These are phyloP conservation scores for Orthosia gothica DNA, from an alignment of 2,888 invertebrate species.

Conservation along the genomic window DNA sequence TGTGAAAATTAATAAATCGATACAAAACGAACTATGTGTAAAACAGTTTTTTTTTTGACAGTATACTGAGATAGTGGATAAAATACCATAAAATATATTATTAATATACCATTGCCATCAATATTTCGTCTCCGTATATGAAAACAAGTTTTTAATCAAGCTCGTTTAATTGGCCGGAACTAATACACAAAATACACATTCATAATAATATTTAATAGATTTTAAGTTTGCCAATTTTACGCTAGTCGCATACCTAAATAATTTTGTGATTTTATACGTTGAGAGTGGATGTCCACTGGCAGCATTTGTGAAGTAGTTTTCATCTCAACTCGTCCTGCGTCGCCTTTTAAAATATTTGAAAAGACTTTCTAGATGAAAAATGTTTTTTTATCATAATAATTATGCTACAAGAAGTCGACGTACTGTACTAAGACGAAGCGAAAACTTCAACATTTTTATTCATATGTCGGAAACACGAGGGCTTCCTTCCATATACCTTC, in stretches of 20 bases:
- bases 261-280: constrained; percentile 27
- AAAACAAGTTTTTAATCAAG: constrained; percentile 62
- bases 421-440: too few species aligned
- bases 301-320: constrained; percentile 38
- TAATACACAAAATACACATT: constrained; percentile 60
- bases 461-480: too few species aligned
- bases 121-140: too few species aligned
- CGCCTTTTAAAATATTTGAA: constrained; percentile 46
- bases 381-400: constrained; percentile 31
- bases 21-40: too few species aligned
- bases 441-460: too few species aligned
- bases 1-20: too few species aligned
- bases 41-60: too few species aligned
- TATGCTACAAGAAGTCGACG: neutral
- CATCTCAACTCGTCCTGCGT: constrained; percentile 7
- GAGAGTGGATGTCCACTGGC: neutral
- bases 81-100: too few species aligned
- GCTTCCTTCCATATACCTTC: too few species aligned
- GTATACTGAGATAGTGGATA: too few species aligned
- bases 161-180: constrained; percentile 52
- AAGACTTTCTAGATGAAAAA: constrained; percentile 35
- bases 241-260: constrained; percentile 10
- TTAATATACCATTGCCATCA: too few species aligned
- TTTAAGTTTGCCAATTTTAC: constrained; percentile 40
- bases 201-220: constrained; percentile 20